Percentiles rank a stretch among this genome's conserved stretches.
phyloP scores from a whole-genome alignment of 2,888 invertebrate genomes.

The Callyntrura sp. region DNA sequence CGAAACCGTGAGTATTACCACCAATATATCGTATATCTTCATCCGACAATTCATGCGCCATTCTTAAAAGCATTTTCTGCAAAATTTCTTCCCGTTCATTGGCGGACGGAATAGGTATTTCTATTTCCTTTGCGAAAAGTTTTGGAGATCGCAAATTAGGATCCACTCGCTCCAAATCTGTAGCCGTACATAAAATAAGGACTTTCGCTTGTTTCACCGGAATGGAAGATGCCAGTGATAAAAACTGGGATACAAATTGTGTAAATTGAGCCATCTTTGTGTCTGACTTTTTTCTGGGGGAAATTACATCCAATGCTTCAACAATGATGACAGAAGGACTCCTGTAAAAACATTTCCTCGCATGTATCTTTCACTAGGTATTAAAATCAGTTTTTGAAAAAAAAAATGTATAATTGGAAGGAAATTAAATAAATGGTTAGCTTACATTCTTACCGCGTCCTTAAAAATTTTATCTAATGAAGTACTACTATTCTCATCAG shows the following conservation, averaged over 20 bases:
- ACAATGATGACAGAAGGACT: slow-evolving; percentile 92
- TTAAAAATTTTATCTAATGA: slow-evolving; percentile 87
- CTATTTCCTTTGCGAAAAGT: slow-evolving; percentile 92
- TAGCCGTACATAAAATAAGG: slow-evolving; percentile 92
- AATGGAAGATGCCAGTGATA: slow-evolving; percentile 69
- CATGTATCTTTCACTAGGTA: neutral
- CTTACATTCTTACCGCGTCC: slow-evolving; percentile 88
- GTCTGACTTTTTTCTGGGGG: slow-evolving; percentile 87
- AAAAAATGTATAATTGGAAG: too few species aligned
- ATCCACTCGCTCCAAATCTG: slow-evolving; percentile 92
- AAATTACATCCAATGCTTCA: slow-evolving; percentile 94
- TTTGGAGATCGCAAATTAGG: slow-evolving; percentile 92
- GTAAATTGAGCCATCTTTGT: slow-evolving; percentile 86
- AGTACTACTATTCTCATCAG: slow-evolving; percentile 3
- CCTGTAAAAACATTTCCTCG: slow-evolving; percentile 85
- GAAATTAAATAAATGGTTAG: neutral
- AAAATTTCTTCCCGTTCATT: slow-evolving; percentile 90
- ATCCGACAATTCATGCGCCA: slow-evolving; percentile 87
- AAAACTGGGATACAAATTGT: slow-evolving; percentile 72
- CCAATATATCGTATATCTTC: slow-evolving; percentile 89
- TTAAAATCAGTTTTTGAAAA: neutral
- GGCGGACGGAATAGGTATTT: slow-evolving; percentile 91
- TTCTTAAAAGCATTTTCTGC: slow-evolving; percentile 87
- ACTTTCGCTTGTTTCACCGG: slow-evolving; percentile 85
- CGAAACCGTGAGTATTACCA: slow-evolving; percentile 93